Base-by-base conservation (phyloP, 2,113 vertebrate genomes). In the Riparia riparia region DNA sequence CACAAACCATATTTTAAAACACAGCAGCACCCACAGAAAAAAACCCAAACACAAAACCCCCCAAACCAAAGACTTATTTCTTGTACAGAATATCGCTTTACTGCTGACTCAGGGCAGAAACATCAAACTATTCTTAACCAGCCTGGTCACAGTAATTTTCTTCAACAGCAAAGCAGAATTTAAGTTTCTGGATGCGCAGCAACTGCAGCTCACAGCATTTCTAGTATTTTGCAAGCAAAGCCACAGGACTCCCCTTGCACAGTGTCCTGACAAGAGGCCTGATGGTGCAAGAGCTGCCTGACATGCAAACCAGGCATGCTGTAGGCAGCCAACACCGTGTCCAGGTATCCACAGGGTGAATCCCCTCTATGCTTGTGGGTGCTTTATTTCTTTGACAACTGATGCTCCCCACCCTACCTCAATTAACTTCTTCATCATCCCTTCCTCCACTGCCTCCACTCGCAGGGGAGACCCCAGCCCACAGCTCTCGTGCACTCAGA, bases 31-130 rank as follows among this genome's bases (percentile, higher is more conserved):
- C 18, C n/a, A 77, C 18, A 60, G 42, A 34, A 92, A 84, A 82
- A 72, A 28, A 0, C 3, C 9, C 7, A 14, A 39, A 56, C 26
- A 56, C 15, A 72, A 86, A 37, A 1, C 2, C 7, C 25, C 12
- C 28, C 10, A 72, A 89, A 31, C 17, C 2, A 1, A 22, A 42
- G 57, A 42, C 26, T 71, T 70, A 42, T 32, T 82, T 89, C 18
- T 74, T 91, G n/a, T 45, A 65, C 57, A n/a, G 29, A 86, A 20
- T 65, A 81, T 86, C 70, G 71, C 58, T 86, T 93, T 82, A 82
- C 64, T 73, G 66, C 71, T 94, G 78, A 85, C 22, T 82, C 29
- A 53, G 44, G 47, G 79, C 17, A 87, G 54, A 79, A 85, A 89
- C 19, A 89, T 18, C 22, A 80, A 66, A 49, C 39, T 81, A 32